Evolutionary conservation across 1,140 invertebrate species (phyloP).

Genomic region (Hesperophylax magnus): DNA sequence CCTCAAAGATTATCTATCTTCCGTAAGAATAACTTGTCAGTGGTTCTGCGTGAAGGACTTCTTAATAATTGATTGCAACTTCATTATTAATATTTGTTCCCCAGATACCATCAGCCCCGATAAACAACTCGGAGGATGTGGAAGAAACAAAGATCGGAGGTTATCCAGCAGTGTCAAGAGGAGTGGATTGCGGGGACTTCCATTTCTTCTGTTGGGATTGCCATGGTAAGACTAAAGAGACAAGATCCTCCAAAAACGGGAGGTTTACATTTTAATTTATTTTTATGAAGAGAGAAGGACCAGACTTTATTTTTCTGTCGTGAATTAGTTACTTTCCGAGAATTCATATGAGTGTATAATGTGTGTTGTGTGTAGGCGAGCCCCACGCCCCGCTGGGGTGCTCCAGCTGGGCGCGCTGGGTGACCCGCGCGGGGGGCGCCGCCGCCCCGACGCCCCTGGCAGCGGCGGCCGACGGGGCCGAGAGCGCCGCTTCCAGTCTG

Average conservation of each 20-base stretch:
- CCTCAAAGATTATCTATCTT: no score
- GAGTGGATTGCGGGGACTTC: constrained; percentile 82
- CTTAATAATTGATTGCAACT: no score
- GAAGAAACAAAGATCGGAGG: constrained; percentile 15
- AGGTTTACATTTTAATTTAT: no score
- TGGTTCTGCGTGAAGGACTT: no score
- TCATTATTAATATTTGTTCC: no score
- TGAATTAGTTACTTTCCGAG: no score
- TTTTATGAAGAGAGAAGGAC: no score
- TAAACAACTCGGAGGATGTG: constrained; percentile 28
- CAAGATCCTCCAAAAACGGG: no score
- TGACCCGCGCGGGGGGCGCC: constrained; percentile 73
- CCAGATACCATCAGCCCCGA: constrained; percentile 28
- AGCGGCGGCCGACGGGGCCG: constrained; percentile 73
- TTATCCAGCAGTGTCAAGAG: constrained; percentile 57
- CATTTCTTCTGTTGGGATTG: constrained; percentile 83
- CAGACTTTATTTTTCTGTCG: no score
- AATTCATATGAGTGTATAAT: background rate
- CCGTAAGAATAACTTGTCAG: no score
- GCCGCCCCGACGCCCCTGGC: constrained; percentile 75
- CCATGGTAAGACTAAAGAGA: constrained; percentile 57
- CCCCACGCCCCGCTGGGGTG: constrained; percentile 81
- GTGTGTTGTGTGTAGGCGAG: constrained; percentile 66
- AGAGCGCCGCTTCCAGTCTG: constrained; percentile 79
- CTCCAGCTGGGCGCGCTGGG: constrained; percentile 78